Evolutionary conservation across 2,113 vertebrate species (phyloP).

Genomic region (Tychaedon coryphoeus): DNA sequence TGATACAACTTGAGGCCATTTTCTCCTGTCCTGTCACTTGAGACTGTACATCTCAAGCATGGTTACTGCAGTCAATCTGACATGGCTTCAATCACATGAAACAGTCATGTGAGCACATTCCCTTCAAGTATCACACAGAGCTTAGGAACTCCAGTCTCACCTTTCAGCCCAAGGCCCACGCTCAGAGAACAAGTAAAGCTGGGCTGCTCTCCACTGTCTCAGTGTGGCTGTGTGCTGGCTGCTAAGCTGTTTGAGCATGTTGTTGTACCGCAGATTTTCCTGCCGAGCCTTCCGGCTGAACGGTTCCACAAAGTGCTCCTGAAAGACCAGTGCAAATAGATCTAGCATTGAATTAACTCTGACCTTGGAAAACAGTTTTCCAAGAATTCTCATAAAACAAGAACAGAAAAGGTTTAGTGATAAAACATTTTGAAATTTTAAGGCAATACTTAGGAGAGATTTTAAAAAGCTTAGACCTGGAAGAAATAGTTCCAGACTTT

Average conservation of each 20-base stretch:
- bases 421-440: background rate
- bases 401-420: background rate
- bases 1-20: background rate
- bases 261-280: conserved; percentile 94
- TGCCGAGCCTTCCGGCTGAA: conserved; percentile 90
- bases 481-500: background rate
- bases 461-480: background rate
- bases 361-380: background rate
- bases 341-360: background rate
- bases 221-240: conserved; percentile 81
- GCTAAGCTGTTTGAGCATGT: conserved; percentile 89
- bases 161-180: conserved; percentile 92
- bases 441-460: background rate
- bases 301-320: conserved; percentile 94
- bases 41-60: background rate
- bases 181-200: conserved; percentile 87
- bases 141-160: conserved; percentile 59
- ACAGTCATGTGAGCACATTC: background rate
- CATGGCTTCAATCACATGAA: background rate
- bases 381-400: background rate
- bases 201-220: conserved; percentile 88
- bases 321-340: background rate
- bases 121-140: background rate
- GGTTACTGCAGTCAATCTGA: background rate
- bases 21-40: background rate